Conservation (phyloP, 92 coral and sea anemone genomes). For the Heliopora coerulea region DNA sequence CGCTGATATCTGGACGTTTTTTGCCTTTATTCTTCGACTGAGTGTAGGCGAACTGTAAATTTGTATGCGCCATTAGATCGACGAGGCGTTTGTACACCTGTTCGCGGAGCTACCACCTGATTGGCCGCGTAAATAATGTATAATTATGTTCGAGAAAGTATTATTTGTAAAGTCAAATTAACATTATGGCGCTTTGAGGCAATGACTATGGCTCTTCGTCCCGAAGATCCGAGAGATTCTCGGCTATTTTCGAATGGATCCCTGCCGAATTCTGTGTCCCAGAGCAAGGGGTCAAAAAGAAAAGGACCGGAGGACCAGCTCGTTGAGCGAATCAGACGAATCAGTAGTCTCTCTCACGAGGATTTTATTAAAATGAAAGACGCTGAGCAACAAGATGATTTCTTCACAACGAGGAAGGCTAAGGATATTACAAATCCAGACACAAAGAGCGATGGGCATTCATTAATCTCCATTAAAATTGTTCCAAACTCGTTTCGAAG, state of each 20-base stretch:
- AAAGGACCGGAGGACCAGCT: conserved; percentile 60
- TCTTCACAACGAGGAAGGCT: conserved; percentile 91
- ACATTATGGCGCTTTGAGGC: conserved; percentile 47
- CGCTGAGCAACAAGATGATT: conserved; percentile 96
- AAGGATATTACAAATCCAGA: conserved; percentile 96
- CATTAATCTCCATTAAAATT: conserved; percentile 86
- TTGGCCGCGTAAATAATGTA: conserved; percentile 43
- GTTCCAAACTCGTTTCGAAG: conserved; percentile 91
- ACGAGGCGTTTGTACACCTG: conserved; percentile 41
- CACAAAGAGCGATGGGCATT: conserved; percentile 91
- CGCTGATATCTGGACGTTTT: neutral
- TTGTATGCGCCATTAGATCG: neutral
- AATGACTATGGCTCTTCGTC: conserved; percentile 76
- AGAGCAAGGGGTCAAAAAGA: conserved; percentile 3
- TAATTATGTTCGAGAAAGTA: conserved; percentile 40
- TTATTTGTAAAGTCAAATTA: conserved; percentile 48
- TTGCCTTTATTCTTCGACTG: neutral
- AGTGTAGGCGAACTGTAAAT: neutral
- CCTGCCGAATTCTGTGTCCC: conserved; percentile 53
- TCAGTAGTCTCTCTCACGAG: conserved; percentile 96
- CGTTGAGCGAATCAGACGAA: conserved; percentile 82
- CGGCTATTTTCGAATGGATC: conserved; percentile 70
- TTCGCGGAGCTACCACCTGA: conserved; percentile 21
- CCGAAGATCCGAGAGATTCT: conserved; percentile 60
- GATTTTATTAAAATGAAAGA: conserved; percentile 97